Conservation (phyloP, 2,797 vertebrate species). For the Acanthurus leucopareius region DNA sequence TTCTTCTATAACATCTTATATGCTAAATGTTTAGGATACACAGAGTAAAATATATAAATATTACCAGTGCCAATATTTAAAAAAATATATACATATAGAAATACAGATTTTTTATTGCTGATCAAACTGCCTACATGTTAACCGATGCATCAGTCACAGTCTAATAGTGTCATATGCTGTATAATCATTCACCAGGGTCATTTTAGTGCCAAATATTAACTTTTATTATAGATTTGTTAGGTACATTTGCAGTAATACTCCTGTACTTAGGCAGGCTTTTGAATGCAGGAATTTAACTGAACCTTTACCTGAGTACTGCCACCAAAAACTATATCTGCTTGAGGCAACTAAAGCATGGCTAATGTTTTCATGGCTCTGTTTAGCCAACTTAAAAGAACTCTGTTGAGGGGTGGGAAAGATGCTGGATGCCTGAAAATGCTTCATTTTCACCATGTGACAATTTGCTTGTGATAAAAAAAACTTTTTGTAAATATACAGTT, state of each 20-base stretch:
- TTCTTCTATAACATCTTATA: not conserved
- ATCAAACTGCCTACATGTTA: not conserved
- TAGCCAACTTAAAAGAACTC: not conserved
- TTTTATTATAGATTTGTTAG: not conserved
- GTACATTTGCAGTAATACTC: not conserved
- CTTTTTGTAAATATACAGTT: not conserved
- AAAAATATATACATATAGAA: not conserved
- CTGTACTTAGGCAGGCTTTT: not conserved
- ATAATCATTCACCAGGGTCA: not conserved
- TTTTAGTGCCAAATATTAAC: not conserved
- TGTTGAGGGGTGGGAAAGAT: no score
- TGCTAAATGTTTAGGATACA: not conserved
- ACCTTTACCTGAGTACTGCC: not conserved
- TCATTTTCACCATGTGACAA: not conserved
- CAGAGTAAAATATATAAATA: not conserved
- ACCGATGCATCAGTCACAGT: not conserved
- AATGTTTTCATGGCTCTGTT: not conserved
- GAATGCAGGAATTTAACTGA: not conserved
- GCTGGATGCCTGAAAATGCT: not conserved
- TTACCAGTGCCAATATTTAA: not conserved
- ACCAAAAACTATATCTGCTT: no score
- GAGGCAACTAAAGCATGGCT: not conserved
- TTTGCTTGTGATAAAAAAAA: not conserved
- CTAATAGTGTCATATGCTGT: not conserved
- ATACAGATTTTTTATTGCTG: no score